Evolutionary conservation across 2,113 vertebrate genomes (phyloP).

Genomic region (Cercopithecus mona): DNA sequence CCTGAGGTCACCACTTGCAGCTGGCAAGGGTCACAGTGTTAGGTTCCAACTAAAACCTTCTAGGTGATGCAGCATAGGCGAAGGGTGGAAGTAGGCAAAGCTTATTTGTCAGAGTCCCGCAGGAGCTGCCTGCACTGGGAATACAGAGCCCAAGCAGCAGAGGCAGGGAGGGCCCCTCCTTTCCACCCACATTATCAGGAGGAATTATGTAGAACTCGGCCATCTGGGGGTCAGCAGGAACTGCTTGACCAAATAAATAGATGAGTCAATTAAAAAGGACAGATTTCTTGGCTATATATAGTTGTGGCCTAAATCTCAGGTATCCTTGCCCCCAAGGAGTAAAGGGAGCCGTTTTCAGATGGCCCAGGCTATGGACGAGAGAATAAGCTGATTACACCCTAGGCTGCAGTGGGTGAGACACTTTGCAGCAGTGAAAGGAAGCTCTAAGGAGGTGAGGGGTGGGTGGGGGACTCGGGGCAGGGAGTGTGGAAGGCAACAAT

Average conservation of each 20-base stretch:
- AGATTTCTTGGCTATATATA: slow-evolving; percentile 53
- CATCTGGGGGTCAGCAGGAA: not conserved
- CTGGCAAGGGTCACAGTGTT: not conserved
- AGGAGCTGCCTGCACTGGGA: not conserved
- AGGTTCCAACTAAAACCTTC: not conserved
- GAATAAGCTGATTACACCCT: slow-evolving; percentile 50
- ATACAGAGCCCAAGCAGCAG: not conserved
- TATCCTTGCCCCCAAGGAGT: slow-evolving; percentile 15
- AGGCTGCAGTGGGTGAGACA: not conserved
- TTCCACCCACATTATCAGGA: fast-evolving
- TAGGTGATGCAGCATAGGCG: not conserved
- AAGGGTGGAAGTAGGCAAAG: not conserved
- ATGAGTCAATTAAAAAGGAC: slow-evolving; percentile 37
- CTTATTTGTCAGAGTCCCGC: not conserved
- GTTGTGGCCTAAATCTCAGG: slow-evolving; percentile 53
- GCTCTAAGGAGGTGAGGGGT: not conserved
- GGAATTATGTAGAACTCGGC: not conserved
- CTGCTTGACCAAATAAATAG: slow-evolving; percentile 43
- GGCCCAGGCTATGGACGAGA: not conserved
- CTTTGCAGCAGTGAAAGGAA: not conserved
- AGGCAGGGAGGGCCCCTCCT: not conserved
- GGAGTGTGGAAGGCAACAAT: not conserved
- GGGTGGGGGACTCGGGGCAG: no score
- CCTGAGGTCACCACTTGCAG: not conserved
- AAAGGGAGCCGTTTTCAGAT: slow-evolving; percentile 37